Conservation (phyloP, 2,113 vertebrate species). For the Apaloderma vittatum region DNA sequence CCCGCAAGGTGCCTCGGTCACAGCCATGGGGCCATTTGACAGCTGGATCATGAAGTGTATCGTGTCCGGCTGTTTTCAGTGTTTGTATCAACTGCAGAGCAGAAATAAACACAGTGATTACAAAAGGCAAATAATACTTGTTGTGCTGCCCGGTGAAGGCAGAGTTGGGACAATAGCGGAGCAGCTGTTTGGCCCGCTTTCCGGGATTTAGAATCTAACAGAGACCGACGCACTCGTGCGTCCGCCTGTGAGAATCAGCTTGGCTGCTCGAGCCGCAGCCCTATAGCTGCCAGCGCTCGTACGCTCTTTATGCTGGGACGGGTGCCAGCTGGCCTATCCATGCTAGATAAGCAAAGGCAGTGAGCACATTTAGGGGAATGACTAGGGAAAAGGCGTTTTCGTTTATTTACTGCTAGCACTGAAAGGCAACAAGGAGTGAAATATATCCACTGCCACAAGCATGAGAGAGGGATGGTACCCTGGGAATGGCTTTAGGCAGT, state of each 20-base stretch:
- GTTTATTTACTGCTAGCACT: constrained; percentile 5
- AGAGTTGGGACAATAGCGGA: constrained; percentile 6
- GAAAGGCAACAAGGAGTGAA: constrained; percentile 25
- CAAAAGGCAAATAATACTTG: background rate
- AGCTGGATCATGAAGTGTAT: background rate
- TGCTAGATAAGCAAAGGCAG: background rate
- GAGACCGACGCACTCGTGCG: background rate
- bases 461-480: background rate
- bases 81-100: background rate
- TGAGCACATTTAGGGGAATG: background rate
- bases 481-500: background rate
- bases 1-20: background rate
- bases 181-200: constrained; percentile 32
- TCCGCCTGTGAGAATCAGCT: constrained; percentile 26
- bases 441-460: background rate
- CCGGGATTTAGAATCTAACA: background rate
- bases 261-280: background rate
- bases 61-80: background rate
- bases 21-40: background rate
- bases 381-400: constrained; percentile 6
- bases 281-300: background rate
- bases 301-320: background rate
- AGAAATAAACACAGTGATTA: constrained; percentile 34
- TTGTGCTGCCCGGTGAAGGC: background rate
- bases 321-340: background rate